Conservation (phyloP, 2,888 invertebrate genomes). For the Cephus sareptanus region DNA sequence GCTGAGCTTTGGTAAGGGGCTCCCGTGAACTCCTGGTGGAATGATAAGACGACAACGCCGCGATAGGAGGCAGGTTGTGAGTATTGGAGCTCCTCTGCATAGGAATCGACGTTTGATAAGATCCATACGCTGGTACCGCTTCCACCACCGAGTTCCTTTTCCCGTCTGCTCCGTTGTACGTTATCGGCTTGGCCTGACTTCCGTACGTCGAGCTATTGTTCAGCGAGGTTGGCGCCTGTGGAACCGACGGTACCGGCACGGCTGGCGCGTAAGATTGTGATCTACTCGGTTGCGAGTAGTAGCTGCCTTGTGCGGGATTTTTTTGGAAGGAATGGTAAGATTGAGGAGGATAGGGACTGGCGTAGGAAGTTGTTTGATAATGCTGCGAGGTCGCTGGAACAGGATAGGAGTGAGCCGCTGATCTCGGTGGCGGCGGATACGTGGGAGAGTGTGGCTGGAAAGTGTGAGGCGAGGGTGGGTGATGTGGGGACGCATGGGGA, state of each 20-base stretch:
- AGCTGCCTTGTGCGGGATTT: slow-evolving; percentile 30
- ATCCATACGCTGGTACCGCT: slow-evolving; percentile 34
- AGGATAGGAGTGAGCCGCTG: slow-evolving; percentile 68
- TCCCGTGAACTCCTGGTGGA: slow-evolving; percentile 62
- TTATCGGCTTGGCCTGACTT: slow-evolving; percentile 32
- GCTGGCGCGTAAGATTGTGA: slow-evolving; percentile 28
- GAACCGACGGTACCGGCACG: not conserved
- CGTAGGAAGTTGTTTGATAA: slow-evolving; percentile 54
- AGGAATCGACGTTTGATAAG: slow-evolving; percentile 42
- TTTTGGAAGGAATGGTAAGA: slow-evolving; percentile 60
- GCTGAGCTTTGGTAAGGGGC: slow-evolving; percentile 43
- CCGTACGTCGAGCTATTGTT: slow-evolving; percentile 25
- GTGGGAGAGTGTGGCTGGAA: slow-evolving; percentile 67
- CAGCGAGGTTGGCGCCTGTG: slow-evolving; percentile 13
- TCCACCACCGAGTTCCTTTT: slow-evolving; percentile 45
- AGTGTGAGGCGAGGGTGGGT: slow-evolving; percentile 63
- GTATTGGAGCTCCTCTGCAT: slow-evolving; percentile 53
- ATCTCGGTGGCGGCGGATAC: slow-evolving; percentile 68
- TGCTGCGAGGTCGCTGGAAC: slow-evolving; percentile 69
- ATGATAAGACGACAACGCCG: slow-evolving; percentile 68
- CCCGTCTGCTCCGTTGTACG: slow-evolving; percentile 50
- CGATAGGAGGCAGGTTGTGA: slow-evolving; percentile 69
- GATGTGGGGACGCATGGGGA: slow-evolving; percentile 50
- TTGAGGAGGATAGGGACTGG: slow-evolving; percentile 49
- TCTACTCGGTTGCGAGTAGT: slow-evolving; percentile 45